Evolutionary conservation across 2,888 invertebrate species (phyloP), one percentile per base, ranked within the genome.

Genomic region (Callyntrura guangdongensis): DNA sequence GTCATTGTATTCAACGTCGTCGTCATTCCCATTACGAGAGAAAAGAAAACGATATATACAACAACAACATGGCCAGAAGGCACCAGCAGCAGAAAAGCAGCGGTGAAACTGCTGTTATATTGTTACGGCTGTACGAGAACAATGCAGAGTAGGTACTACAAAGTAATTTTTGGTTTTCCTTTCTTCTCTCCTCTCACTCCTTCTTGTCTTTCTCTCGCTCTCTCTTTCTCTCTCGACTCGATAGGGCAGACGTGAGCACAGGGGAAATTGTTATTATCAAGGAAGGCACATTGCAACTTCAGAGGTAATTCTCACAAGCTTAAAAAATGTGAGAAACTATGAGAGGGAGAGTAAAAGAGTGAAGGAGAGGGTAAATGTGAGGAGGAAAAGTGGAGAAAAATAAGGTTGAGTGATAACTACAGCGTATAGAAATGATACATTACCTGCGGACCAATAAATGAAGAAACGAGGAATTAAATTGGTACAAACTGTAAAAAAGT

Each of bases 241-340:
- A 36, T 36, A 36, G 36, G 36, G 36, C 36, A 36, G 36, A 36
- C 36, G 36, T 36, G 36, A 36, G 36, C 6, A 36, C 36, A 36
- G 36, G 36, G 36, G 36, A 36, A 36, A 36, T 36, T 36, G 36
- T 53, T 53, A 14, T 12, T 53, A 25, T 64, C 59, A 59, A 59
- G 59, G 17, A 59, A 36, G 6, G 36, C 1, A 64, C 25, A 25
- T 2, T 1, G 14, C 36, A 72, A 36, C 47, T 72, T 27, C 5
- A 9, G 69, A 14, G 74, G 59, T 11, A 25, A 56, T 77, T 77
- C 74, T 14, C 74, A 79, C 56, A 79, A n/a, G 56, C 79, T 79
- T 27, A 25, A 36, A 36, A 79, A 79, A 56, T 79, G 79, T 79
- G 79, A 79, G 79, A 79, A 79, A 79, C 56, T 27, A 79, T 14